Evolutionary conservation across 2,113 vertebrate genomes (phyloP), one percentile per base, ranked within the genome.

Genomic region (Gobio gobio): DNA sequence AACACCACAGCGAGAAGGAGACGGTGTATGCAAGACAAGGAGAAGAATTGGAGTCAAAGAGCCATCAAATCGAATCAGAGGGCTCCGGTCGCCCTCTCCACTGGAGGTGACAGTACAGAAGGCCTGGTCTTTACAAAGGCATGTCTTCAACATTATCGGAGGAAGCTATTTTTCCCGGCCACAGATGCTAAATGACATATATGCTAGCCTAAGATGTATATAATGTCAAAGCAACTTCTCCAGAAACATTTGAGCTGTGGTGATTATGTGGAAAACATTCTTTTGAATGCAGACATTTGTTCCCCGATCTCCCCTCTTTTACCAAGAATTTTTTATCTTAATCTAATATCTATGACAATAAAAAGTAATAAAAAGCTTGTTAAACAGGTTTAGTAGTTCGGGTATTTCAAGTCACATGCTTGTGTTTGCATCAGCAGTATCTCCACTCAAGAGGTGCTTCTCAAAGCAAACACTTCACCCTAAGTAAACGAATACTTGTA

Each of bases 21-120:
- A 24, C 2, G 1, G 29, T 26, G 33, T 29, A n/a, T 83, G 68
- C 63, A 66, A 83, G 33, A 77, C 29, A 22, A 29, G 43, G 33
- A 36, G 43, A 66, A 66, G 29, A 74, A 58, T 70, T 14, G 1
- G 64, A 85, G 47, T 72, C 59, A 78, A 26, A 13, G 54, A 85
- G 78, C 81, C 61, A 86, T 84, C 82, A 86, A 83, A 64, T 70
- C 73, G 20, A 63, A 88, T 82, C 64, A 63, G 64, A 77, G 79
- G 10, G 29, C 58, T 56, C 75, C 36, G 29, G 56, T 83, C 56
- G 14, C 54, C 47, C 59, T 61, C 20, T 73, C 75, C 75, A 83
- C n/a, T 33, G 12, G 45, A 54, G 82, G 45, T 45, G 82, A 78
- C 82, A 43, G 29, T 54, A 78, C 36, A 36, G 20, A 3, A 78